Conservation (phyloP, 2,888 invertebrate genomes). For the Leucania comma region DNA sequence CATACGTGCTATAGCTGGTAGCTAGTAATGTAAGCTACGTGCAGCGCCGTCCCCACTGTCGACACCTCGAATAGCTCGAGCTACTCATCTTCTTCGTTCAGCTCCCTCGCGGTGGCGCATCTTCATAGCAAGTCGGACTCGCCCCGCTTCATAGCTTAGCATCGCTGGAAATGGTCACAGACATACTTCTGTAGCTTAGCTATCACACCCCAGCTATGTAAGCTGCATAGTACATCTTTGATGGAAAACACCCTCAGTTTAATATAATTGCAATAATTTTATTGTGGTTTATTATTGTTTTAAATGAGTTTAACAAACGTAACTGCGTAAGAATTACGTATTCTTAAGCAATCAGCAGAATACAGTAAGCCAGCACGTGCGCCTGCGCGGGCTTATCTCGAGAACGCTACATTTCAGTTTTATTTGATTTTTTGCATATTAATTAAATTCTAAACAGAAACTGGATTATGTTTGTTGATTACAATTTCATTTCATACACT, state of each 20-base stretch:
- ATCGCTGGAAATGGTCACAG: too few species aligned
- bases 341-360: slow-evolving; percentile 10
- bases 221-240: too few species aligned
- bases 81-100: too few species aligned
- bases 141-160: too few species aligned
- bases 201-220: too few species aligned
- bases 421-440: slow-evolving; percentile 34
- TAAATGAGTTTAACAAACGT: not conserved
- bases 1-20: too few species aligned
- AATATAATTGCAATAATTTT: not conserved
- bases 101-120: too few species aligned
- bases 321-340: not conserved
- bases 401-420: slow-evolving; percentile 39
- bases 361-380: slow-evolving; percentile 21
- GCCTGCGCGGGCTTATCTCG: slow-evolving; percentile 35
- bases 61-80: too few species aligned
- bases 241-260: not conserved
- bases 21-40: too few species aligned
- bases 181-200: too few species aligned
- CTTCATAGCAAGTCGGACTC: too few species aligned
- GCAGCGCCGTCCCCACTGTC: too few species aligned
- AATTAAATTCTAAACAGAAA: slow-evolving; percentile 45
- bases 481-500: slow-evolving; percentile 2
- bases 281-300: not conserved
- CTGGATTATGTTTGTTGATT: slow-evolving; percentile 25